These are phyloP conservation scores for Gastrophysa polygoni DNA, from an alignment of 2,888 invertebrate genomes.

Conservation along the genomic window DNA sequence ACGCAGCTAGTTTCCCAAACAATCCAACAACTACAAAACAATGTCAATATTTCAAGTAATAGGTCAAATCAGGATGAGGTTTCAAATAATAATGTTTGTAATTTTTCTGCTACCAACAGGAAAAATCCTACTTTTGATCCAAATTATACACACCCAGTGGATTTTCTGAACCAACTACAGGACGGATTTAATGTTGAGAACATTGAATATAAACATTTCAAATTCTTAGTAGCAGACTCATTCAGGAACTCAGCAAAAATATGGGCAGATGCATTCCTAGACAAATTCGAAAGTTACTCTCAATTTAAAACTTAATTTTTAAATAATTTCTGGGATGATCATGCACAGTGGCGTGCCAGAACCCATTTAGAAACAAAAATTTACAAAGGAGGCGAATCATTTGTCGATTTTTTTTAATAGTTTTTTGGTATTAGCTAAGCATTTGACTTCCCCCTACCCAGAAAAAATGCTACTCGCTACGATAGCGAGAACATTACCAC, in stretches of 20 bases:
- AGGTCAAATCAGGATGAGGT: background rate
- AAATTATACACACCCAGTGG: background rate
- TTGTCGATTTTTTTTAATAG: background rate
- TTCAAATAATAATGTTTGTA: background rate
- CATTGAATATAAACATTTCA: background rate
- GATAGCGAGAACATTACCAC: background rate
- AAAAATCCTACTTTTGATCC: background rate
- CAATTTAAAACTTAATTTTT: background rate
- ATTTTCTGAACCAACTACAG: conserved; percentile 2
- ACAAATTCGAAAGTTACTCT: background rate
- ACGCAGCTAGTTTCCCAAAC: background rate
- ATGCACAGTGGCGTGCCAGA: background rate
- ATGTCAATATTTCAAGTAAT: background rate
- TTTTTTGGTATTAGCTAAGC: background rate
- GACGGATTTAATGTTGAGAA: conserved; percentile 1
- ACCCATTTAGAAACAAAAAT: background rate
- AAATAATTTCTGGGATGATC: background rate
- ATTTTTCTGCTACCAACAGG: background rate
- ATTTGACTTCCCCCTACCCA: background rate
- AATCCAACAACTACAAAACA: background rate
- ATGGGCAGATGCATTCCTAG: background rate
- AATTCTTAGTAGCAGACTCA: background rate
- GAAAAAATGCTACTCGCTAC: background rate
- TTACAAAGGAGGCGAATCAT: background rate
- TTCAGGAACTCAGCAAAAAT: background rate